phyloP scores from a whole-genome alignment of 1,140 invertebrate species.

The Zaprionus africanus region DNA sequence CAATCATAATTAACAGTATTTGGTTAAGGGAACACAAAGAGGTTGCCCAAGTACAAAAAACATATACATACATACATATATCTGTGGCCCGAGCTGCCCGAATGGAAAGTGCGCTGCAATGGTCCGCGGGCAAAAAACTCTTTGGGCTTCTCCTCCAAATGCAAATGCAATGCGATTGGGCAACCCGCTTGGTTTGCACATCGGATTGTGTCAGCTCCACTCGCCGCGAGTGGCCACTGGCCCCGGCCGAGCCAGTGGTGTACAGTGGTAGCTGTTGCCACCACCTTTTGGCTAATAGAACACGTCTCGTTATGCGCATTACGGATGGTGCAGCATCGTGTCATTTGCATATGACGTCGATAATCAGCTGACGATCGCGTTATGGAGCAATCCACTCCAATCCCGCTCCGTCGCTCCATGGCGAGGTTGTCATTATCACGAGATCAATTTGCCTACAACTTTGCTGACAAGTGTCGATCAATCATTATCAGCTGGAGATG shows the following conservation, averaged over 20 bases:
- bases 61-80: neutral
- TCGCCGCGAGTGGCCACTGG: neutral
- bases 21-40: conserved; percentile 17
- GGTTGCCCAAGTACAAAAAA: conserved; percentile 26
- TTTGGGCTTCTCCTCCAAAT: conserved; percentile 47
- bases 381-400: conserved; percentile 38
- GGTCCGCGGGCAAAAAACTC: conserved; percentile 34
- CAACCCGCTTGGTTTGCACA: conserved; percentile 21
- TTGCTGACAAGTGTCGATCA: conserved; percentile 41
- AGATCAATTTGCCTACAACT: conserved; percentile 52
- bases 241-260: conserved; percentile 13
- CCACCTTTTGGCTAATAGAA: conserved; percentile 59
- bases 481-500: conserved; percentile 64
- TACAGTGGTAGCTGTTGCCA: neutral
- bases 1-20: conserved; percentile 64
- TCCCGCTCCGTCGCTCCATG: conserved; percentile 8
- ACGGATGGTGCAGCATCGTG: conserved; percentile 47
- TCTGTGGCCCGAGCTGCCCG: neutral
- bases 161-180: conserved; percentile 31
- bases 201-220: conserved; percentile 34
- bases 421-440: conserved; percentile 69
- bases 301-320: conserved; percentile 73
- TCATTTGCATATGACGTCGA: conserved; percentile 63
- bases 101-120: conserved; percentile 21
- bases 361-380: conserved; percentile 25